Evolutionary conservation across 2,888 invertebrate genomes (phyloP), one percentile per base, ranked within the genome.

Genomic region (Oscheius onirici): DNA sequence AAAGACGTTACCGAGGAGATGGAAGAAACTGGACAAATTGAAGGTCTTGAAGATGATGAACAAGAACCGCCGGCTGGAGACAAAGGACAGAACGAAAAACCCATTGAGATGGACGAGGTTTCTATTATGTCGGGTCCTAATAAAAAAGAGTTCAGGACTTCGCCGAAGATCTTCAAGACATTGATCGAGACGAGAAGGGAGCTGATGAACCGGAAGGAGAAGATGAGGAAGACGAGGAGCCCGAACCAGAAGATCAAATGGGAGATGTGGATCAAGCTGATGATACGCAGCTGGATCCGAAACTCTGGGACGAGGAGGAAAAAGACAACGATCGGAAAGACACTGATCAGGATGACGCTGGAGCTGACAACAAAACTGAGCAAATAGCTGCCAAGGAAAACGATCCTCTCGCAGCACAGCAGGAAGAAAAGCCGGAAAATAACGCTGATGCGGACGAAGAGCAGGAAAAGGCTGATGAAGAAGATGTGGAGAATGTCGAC

Each of bases 1-100:
- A 94, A 93, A 84, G 97, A 99, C 88, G 95, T 97, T 28, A 97
- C 97, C 0, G 96, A 97, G 73, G 92, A 92, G 86, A 94, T 96
- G 65, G 93, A 94, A 87, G 92, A 92, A 69, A 84, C 79, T n/a
- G 86, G 85, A 26, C 86, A 87, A 61, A 78, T 86, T 40, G 86
- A 86, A 41, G 85, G 83, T 10, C 71, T 85, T 1, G 78, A 75
- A 66, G 75, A 80, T n/a, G 80, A 83, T 49, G 94, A 95, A 87
- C 93, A 94, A 88, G 94, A 95, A 75, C 93, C 94, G 61, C 60
- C 68, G 0, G 43, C 55, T 13, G 69, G 72, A 22, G 70, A 78
- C 1, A 63, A 76, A 44, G 80, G 78, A 52, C 79, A 80, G 17
- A 79, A 78, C 58, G 87, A 88, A 26, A 83, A 76, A 46, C 88